phyloP scores from a whole-genome alignment of 2,888 invertebrate genomes.

The Acanthosepion pharaonis region DNA sequence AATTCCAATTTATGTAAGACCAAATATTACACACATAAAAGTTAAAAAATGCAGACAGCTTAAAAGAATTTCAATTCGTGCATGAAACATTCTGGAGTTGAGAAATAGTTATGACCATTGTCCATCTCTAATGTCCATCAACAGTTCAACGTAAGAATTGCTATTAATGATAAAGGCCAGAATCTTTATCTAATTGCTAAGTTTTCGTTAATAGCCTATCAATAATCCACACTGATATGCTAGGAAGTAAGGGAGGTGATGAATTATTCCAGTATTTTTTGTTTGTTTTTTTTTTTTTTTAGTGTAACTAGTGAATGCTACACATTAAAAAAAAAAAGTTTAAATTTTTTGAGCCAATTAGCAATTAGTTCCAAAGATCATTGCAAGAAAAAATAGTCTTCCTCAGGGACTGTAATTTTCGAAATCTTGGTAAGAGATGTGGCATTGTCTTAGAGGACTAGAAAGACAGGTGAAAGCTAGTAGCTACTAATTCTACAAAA shows the following conservation, averaged over 20 bases:
- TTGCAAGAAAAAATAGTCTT: neutral
- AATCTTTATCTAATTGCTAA: slow-evolving; percentile 33
- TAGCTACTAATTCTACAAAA: neutral
- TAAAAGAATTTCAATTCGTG: too few species aligned
- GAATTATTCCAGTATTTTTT: neutral
- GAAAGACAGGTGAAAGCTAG: neutral
- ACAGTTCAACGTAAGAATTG: neutral
- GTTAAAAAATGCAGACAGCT: too few species aligned
- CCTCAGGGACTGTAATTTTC: neutral
- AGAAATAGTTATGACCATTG: neutral
- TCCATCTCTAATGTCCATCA: neutral
- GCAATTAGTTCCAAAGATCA: slow-evolving; percentile 33
- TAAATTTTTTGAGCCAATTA: neutral
- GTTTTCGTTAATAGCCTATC: neutral
- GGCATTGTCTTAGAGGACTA: neutral
- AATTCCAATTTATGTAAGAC: too few species aligned
- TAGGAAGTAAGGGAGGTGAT: neutral
- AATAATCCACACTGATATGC: neutral
- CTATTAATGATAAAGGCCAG: neutral
- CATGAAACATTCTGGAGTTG: too few species aligned
- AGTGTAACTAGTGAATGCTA: neutral
- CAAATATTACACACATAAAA: too few species aligned
- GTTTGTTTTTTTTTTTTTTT: neutral
- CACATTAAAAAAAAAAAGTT: neutral
- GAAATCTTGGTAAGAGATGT: neutral